Evolutionary conservation across 2,888 invertebrate genomes (phyloP), one percentile per base, ranked within the genome.

Genomic region (Candidula unifasciata): DNA sequence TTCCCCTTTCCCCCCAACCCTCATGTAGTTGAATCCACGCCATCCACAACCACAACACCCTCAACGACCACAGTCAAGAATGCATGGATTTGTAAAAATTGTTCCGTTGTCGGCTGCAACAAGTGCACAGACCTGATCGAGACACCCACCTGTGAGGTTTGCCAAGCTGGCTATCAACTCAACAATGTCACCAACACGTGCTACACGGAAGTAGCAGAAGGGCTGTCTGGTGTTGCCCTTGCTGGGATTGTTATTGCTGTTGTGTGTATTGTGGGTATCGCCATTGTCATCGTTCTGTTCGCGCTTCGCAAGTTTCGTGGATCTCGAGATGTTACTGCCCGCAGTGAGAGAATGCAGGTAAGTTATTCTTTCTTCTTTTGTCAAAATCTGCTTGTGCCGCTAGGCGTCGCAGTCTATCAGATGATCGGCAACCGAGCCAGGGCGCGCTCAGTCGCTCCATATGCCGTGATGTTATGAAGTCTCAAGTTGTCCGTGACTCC

Each of bases 181-280:
- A 66, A 66, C 66, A 66, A 66, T 27, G n/a, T n/a, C 66, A 66
- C 10, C 66, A 3, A 66, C n/a, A n/a, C 66, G 2, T 66, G 66
- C 27, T n/a, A 2, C n/a, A n/a, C n/a, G 27, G 66, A n/a, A 5
- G 8, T 13, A 6, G 66, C 24, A 24, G 60, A 24, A 5, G 66
- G n/a, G 1, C 66, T 66, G n/a, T n/a, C 66, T n/a, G 66, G 8
- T n/a, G 66, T 27, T 66, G 66, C n/a, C 5, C 3, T 66, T n/a
- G 66, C 66, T 0, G 66, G 66, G 10, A 66, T 66, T n/a, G 66
- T 66, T n/a, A n/a, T 66, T n/a, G 66, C 66, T 66, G 66, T 66
- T 27, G 5, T 66, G 27, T 66, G 66, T 27, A 0, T 66, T 10
- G 66, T 66, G 21, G 66, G 66, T n/a, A 66, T 66, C 27, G 27